Conservation (phyloP, 2,888 invertebrate genomes). For the Noctua janthina region DNA sequence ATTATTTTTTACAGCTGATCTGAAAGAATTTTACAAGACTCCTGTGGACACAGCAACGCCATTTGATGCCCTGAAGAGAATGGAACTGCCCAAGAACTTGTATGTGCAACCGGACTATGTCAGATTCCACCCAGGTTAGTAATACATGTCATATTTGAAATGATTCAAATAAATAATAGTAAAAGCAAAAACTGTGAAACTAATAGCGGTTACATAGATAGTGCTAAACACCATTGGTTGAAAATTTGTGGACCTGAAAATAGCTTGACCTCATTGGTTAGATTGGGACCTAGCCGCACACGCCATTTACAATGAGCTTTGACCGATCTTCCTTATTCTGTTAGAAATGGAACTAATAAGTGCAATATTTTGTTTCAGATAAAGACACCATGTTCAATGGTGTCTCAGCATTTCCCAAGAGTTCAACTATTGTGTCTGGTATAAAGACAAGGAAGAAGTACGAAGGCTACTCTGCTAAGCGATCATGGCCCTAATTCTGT, state of each 20-base stretch:
- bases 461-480: conserved; percentile 92
- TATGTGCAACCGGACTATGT: conserved; percentile 95
- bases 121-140: conserved; percentile 94
- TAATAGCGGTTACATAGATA: neutral
- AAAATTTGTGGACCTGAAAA: neutral
- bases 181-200: no score
- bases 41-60: conserved; percentile 93
- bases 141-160: neutral
- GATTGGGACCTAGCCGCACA: neutral
- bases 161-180: no score
- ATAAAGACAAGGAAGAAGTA: conserved; percentile 96
- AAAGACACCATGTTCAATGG: conserved; percentile 91
- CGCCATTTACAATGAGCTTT: neutral
- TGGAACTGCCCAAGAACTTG: conserved; percentile 96
- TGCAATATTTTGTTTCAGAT: conserved; percentile 77
- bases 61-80: conserved; percentile 92
- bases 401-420: conserved; percentile 95
- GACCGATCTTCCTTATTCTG: neutral
- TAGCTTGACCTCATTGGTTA: neutral
- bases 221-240: neutral
- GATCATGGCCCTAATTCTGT: conserved; percentile 89
- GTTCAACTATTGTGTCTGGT: conserved; percentile 96
- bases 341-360: neutral
- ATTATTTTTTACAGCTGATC: conserved; percentile 89
- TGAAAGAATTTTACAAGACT: conserved; percentile 93